Percentiles rank a stretch among this genome's conserved stretches.
Evolutionary conservation across 2,113 vertebrate species (phyloP).

Genomic region (Cebidichthys violaceus): DNA sequence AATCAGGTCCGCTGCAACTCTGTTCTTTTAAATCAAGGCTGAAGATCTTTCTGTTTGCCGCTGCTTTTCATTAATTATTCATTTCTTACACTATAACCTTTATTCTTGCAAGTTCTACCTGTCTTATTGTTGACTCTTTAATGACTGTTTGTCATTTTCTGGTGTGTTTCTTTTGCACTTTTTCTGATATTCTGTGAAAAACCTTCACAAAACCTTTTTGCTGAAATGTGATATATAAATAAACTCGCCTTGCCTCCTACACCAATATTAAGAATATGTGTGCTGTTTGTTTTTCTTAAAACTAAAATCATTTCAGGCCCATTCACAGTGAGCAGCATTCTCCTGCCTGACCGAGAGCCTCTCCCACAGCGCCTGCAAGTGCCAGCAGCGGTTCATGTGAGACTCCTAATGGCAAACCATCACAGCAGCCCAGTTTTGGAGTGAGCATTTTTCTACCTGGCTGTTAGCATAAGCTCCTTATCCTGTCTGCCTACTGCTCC

Average conservation of each 20-base stretch:
- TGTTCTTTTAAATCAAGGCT: neutral
- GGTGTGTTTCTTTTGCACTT: neutral
- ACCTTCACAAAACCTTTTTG: too few species aligned
- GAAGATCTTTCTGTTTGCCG: neutral
- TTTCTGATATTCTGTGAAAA: neutral
- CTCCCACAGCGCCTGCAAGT: conserved; percentile 14
- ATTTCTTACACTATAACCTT: neutral
- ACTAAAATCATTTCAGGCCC: conserved; percentile 16
- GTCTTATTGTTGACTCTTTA: neutral
- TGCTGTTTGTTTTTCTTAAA: conserved; percentile 21
- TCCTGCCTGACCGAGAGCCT: conserved; percentile 14
- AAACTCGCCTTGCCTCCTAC: neutral
- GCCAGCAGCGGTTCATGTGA: conserved; percentile 26
- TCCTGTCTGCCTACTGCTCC: conserved; percentile 20
- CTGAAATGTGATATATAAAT: neutral
- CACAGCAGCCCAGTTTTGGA: conserved; percentile 22
- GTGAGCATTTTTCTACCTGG: conserved; percentile 31
- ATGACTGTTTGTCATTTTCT: neutral
- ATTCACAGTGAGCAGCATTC: conserved; percentile 22
- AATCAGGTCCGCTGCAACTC: neutral
- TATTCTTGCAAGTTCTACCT: neutral
- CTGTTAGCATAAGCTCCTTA: conserved; percentile 27
- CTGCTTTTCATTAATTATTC: neutral
- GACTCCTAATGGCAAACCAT: conserved; percentile 30
- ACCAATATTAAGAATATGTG: conserved; percentile 12